Evolutionary conservation across 1,140 invertebrate genomes (phyloP), one percentile per base, ranked within the genome.

Genomic region (Semibalanus balanoides): DNA sequence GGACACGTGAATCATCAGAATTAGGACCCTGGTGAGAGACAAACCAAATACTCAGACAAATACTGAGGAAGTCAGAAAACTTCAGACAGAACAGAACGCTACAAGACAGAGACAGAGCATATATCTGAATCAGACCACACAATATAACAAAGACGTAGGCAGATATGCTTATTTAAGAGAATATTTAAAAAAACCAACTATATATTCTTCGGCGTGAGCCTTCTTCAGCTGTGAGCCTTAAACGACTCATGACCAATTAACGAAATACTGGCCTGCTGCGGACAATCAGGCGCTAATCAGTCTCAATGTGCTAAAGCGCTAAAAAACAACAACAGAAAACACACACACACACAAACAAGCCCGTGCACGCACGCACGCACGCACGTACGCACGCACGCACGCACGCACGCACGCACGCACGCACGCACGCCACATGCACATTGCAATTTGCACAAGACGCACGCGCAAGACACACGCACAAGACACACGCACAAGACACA

Each of bases 1-100:
- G n/a, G n/a, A n/a, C n/a, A n/a, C n/a, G n/a, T n/a, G n/a, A n/a
- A n/a, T n/a, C n/a, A n/a, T n/a, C 94, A 92, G 86, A 99, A 99
- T 85, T 96, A 88, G 82, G 91, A 89, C 31, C 83, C 79, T 80
- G 79, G 29, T 35, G 69, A 31, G 40, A 25, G 28, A 74, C 31
- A 25, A 70, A 70, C 28, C 28, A 70, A 70, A 70, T 27, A 27
- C 5, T 70, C 28, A 70, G 25, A n/a, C 3, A 70, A 70, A 70
- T 27, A 70, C 25, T 7, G 7, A n/a, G 69, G 25, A 70, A 70
- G n/a, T n/a, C n/a, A n/a, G n/a, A n/a, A n/a, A n/a, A n/a, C n/a
- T n/a, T n/a, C n/a, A n/a, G n/a, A n/a, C n/a, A n/a, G n/a, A n/a
- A n/a, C n/a, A n/a, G n/a, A n/a, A n/a, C n/a, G n/a, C n/a, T n/a